Evolutionary conservation across 2,797 vertebrate species (phyloP), one percentile per base, ranked within the genome.

Genomic region (Artibeus lituratus): DNA sequence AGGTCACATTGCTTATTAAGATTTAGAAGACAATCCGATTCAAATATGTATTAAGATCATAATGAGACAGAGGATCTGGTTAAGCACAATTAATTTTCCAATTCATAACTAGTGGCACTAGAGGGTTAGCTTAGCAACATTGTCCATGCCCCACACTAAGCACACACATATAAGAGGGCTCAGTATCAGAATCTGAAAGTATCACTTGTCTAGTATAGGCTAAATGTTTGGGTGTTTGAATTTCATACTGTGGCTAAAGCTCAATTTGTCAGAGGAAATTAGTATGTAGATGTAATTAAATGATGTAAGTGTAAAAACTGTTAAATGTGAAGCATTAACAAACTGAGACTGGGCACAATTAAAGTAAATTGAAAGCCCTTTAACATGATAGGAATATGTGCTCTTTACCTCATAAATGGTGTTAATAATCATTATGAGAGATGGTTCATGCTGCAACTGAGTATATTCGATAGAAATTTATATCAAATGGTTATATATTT

Each of bases 211-310:
- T 65, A 53, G 24, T 19, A 11, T 65, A n/a, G 37, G 53, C 59
- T 91, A 82, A 94, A 62, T 91, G 16, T 69, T 90, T 91, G 67
- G 21, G 7, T 93, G 8, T 84, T 94, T 93, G 74, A 95, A 74
- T 87, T 84, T 80, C 62, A 22, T 73, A 57, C 14, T 77, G 22
- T 91, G 35, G 78, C 32, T 86, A 88, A 91, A 85, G 72, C 49
- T 84, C 78, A 76, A 62, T 88, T 95, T 91, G 57, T 94, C 81
- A 92, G 86, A 94, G 14, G 77, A 95, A 84, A 94, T 74, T 92
- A 5, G 10, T 88, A 59, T 91, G 57, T 74, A 69, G 35, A 72
- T 89, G 11, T 51, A 26, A 29, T 72, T 92, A 89, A 85, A 87
- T 95, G 18, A 84, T 87, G 14, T 86, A 83, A 88, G 51, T 29